These are phyloP conservation scores for Phalacrocorax carbo DNA, from an alignment of 2,113 vertebrate genomes.

Conservation along the genomic window DNA sequence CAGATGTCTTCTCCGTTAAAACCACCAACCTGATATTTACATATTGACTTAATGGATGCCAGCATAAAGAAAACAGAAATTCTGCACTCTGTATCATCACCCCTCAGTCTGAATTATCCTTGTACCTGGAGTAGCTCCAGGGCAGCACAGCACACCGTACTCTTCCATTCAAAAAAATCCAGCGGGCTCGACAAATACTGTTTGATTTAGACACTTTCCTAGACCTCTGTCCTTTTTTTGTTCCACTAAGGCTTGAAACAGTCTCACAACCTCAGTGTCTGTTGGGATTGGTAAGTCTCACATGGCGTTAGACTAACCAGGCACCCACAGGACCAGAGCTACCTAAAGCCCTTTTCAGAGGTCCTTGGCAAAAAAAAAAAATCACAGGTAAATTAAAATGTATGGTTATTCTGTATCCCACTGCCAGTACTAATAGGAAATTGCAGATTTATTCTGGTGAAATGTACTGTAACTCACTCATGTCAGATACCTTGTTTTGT, in stretches of 20 bases:
- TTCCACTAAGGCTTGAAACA: not conserved
- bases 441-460: not conserved
- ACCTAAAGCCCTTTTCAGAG: not conserved
- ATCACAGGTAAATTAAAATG: not conserved
- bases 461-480: not conserved
- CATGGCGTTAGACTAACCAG: not conserved
- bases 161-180: not conserved
- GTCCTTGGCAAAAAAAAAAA: not conserved
- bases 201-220: not conserved
- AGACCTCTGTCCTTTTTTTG: not conserved
- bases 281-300: not conserved
- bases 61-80: not conserved
- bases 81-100: not conserved
- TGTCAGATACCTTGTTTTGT: not conserved
- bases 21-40: not conserved
- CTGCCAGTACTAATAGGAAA: not conserved
- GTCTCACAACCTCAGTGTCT: not conserved
- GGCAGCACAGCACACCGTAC: not conserved
- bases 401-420: not conserved
- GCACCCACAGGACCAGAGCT: not conserved
- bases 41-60: not conserved
- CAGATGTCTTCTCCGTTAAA: not conserved
- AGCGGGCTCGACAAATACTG: not conserved
- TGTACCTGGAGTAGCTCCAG: not conserved
- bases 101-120: not conserved